Conservation (phyloP, 2,888 invertebrate species). For the Mythimna albipuncta region DNA sequence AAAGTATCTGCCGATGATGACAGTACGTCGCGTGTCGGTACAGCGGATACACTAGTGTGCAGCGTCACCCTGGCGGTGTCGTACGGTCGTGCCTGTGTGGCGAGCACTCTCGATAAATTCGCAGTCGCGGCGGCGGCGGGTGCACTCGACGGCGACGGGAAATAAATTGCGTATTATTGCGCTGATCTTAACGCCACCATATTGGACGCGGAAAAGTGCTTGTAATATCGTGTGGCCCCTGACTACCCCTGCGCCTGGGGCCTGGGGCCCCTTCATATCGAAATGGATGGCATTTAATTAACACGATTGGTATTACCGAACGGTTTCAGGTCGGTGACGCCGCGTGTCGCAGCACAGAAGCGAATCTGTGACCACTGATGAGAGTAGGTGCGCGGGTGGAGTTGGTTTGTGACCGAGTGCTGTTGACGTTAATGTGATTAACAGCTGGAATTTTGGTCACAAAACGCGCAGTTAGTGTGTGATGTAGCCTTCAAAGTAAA, state of each 20-base stretch:
- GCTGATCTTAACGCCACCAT: slow-evolving; percentile 43
- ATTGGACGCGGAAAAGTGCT: slow-evolving; percentile 33
- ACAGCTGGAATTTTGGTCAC: neutral
- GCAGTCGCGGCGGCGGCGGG: slow-evolving; percentile 27
- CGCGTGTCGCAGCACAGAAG: slow-evolving; percentile 19
- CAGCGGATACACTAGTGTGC: neutral
- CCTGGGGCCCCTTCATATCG: slow-evolving; percentile 63
- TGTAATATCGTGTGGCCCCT: slow-evolving; percentile 22
- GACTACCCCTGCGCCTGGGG: neutral
- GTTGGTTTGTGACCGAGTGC: neutral
- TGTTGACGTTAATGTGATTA: neutral
- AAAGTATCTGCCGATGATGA: neutral
- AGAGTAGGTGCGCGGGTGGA: slow-evolving; percentile 1
- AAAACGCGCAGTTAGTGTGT: neutral
- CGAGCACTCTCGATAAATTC: slow-evolving; percentile 29
- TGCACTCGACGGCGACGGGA: slow-evolving; percentile 42
- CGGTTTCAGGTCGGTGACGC: slow-evolving; percentile 23
- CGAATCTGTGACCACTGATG: slow-evolving; percentile 7
- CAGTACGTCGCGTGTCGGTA: neutral
- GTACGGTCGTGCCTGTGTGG: neutral
- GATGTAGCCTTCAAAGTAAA: neutral
- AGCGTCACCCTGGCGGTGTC: neutral
- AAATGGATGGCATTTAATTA: slow-evolving; percentile 73
- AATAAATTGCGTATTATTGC: slow-evolving; percentile 62
- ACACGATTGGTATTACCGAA: slow-evolving; percentile 61